Conservation (phyloP, 2,797 vertebrate species). For the Psittacula derbiana region DNA sequence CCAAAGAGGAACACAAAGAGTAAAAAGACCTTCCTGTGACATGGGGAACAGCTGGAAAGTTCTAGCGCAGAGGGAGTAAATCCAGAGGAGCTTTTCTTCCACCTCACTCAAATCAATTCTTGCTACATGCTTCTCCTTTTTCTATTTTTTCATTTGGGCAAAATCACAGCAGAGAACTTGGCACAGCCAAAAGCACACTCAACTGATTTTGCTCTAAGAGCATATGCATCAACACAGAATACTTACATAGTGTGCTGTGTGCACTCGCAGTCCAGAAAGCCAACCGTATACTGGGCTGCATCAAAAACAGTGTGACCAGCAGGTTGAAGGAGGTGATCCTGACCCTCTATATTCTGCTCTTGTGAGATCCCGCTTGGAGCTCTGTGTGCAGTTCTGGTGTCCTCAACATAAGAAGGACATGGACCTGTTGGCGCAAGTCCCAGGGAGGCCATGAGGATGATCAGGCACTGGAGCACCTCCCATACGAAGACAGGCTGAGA, state of each 20-base stretch:
- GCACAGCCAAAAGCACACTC: background rate
- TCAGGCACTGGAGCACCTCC: background rate
- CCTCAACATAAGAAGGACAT: background rate
- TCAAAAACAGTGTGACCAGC: background rate
- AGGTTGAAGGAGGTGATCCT: background rate
- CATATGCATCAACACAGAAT: background rate
- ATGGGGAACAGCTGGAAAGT: background rate
- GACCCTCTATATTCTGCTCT: background rate
- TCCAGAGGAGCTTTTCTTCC: background rate
- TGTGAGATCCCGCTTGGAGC: background rate
- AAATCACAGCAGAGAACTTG: background rate
- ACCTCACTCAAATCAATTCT: background rate
- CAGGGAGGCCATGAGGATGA: background rate
- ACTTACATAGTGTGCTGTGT: background rate
- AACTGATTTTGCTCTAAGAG: background rate
- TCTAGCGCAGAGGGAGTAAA: background rate
- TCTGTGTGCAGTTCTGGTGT: background rate
- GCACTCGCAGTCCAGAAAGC: background rate
- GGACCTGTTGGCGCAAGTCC: background rate
- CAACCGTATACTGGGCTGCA: background rate
- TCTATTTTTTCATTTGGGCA: background rate
- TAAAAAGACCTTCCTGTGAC: background rate
- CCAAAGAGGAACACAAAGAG: background rate
- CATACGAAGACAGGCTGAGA: background rate
- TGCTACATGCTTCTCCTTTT: background rate